These are phyloP conservation scores for Smittia aterrima DNA, from an alignment of 2,888 invertebrate genomes.

Conservation along the genomic window DNA sequence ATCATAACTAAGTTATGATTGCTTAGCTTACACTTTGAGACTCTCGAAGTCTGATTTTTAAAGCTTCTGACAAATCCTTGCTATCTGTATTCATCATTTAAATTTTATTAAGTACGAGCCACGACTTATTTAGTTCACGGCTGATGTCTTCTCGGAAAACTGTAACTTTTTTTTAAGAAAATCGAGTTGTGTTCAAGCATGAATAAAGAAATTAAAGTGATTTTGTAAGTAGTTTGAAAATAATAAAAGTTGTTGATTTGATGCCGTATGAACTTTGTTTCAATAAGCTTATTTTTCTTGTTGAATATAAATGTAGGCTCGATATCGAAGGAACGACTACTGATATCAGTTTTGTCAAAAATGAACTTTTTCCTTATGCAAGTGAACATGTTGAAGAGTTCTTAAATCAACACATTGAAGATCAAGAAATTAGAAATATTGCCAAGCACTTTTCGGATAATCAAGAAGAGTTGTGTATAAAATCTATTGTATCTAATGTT, in stretches of 20 bases:
- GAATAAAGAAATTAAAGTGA: constrained; percentile 45
- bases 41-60: not conserved
- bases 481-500: constrained; percentile 68
- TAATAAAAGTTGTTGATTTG: too few species aligned
- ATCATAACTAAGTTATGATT: not conserved
- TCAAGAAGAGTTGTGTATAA: constrained; percentile 59
- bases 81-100: too few species aligned
- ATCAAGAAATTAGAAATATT: constrained; percentile 64
- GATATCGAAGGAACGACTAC: constrained; percentile 76
- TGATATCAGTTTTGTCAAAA: constrained; percentile 72
- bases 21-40: not conserved
- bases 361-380: constrained; percentile 64
- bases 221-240: too few species aligned
- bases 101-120: not conserved
- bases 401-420: constrained; percentile 69
- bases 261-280: too few species aligned
- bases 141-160: not conserved
- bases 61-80: not conserved
- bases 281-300: too few species aligned
- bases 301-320: too few species aligned
- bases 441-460: constrained; percentile 55
- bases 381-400: constrained; percentile 65
- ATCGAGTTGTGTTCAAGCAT: too few species aligned
- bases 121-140: too few species aligned
- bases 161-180: too few species aligned